Evolutionary conservation across 2,113 vertebrate genomes (phyloP).

Genomic region (Pleuronectes platessa): DNA sequence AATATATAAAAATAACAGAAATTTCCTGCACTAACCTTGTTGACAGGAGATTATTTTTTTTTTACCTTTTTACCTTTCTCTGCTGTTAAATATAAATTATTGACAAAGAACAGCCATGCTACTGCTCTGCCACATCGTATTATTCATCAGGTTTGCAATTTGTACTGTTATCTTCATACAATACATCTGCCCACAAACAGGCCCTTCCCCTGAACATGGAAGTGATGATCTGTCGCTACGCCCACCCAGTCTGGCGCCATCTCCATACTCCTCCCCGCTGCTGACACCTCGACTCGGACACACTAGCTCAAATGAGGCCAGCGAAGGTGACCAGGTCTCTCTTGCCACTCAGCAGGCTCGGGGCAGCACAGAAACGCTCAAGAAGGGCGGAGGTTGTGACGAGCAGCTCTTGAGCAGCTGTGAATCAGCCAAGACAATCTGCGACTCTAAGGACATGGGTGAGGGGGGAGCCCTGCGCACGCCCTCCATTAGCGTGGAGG

Average conservation of each 20-base stretch:
- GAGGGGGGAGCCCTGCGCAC: slow-evolving; percentile 63
- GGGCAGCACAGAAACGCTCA: slow-evolving; percentile 83
- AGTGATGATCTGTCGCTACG: slow-evolving; percentile 76
- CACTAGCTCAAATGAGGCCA: slow-evolving; percentile 53
- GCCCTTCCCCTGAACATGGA: slow-evolving; percentile 68
- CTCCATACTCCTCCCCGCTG: slow-evolving; percentile 82
- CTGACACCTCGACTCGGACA: slow-evolving; percentile 58
- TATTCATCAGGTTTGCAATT: not conserved
- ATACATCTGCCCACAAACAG: too few relatives aligned
- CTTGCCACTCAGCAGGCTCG: slow-evolving; percentile 68
- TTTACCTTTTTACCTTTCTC: not conserved
- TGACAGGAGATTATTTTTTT: not conserved
- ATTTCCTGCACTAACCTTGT: not conserved
- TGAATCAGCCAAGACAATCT: slow-evolving; percentile 91
- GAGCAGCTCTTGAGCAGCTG: slow-evolving; percentile 90
- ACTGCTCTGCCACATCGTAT: not conserved
- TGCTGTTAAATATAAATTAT: not conserved
- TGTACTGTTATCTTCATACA: too few relatives aligned
- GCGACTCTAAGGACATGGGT: slow-evolving; percentile 77
- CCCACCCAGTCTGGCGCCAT: slow-evolving; percentile 84
- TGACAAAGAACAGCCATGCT: not conserved
- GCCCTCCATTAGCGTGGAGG: slow-evolving; percentile 73
- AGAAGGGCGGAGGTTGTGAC: slow-evolving; percentile 74
- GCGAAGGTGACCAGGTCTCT: slow-evolving; percentile 52
- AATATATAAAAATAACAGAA: not conserved